These are phyloP conservation scores for Prionace glauca DNA, from an alignment of 2,797 vertebrate species.

Conservation along the genomic window DNA sequence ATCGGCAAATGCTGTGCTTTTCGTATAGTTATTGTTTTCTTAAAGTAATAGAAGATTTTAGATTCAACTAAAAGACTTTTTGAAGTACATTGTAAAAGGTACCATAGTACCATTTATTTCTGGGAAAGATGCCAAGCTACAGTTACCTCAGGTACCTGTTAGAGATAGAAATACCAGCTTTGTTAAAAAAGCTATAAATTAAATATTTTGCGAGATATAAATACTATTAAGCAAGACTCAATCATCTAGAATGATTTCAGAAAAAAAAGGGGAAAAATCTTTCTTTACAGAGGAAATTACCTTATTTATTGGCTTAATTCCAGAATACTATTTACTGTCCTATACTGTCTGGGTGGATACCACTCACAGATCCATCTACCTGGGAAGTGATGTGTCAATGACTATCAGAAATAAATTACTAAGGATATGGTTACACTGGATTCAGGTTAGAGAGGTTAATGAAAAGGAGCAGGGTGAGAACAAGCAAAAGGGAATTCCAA, in stretches of 20 bases:
- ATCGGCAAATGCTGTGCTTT: not conserved
- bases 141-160: not conserved
- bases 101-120: not conserved
- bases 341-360: not conserved
- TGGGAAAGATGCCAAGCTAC: not conserved
- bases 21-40: not conserved
- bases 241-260: not conserved
- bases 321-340: not conserved
- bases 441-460: not conserved
- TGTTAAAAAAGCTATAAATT: not conserved
- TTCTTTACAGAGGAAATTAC: not conserved
- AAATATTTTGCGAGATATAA: not conserved
- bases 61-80: not conserved
- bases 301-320: not conserved
- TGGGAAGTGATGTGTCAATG: not conserved
- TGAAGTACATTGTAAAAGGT: not conserved
- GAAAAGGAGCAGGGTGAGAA: not conserved
- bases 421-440: not conserved
- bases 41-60: not conserved
- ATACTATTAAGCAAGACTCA: not conserved
- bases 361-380: not conserved
- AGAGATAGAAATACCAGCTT: not conserved
- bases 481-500: not conserved
- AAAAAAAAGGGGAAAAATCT: not conserved
- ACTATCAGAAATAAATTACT: not conserved